A percentile compares a stretch with the other conserved stretches of the same genome.
Evolutionary conservation across 2,797 vertebrate genomes (phyloP).

Genomic region (Silurus aristotelis): DNA sequence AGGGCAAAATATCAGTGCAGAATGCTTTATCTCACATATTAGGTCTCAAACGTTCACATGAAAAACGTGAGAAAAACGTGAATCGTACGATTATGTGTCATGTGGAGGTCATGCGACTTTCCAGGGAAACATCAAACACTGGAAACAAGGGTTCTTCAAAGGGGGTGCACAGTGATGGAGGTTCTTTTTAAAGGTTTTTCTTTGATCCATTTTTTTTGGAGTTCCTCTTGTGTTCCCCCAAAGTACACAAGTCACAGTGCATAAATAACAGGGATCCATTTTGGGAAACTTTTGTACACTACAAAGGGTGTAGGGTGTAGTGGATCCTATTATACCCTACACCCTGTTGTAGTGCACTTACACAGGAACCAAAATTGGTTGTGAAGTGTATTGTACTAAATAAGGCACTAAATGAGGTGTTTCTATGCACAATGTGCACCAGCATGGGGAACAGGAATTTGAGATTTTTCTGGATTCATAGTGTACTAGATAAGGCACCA

Average conservation of each 20-base stretch:
- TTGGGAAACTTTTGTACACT: not conserved
- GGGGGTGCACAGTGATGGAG: too few species aligned
- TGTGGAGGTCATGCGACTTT: not conserved
- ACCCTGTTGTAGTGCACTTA: not conserved
- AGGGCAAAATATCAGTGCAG: too few species aligned
- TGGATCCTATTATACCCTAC: not conserved
- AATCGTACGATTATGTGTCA: not conserved
- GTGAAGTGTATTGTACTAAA: too few species aligned
- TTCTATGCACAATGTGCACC: not conserved
- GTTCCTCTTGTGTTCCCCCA: too few species aligned
- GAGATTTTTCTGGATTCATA: not conserved
- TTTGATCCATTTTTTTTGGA: not conserved
- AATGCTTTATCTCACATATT: too few species aligned
- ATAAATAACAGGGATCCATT: not conserved
- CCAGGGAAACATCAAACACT: not conserved
- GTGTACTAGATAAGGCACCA: too few species aligned
- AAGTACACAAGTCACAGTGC: not conserved
- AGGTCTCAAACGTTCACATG: not conserved
- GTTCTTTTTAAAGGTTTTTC: not conserved
- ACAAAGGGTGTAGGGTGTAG: not conserved
- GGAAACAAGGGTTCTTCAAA: not conserved
- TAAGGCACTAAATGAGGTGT: too few species aligned
- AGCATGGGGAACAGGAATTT: not conserved
- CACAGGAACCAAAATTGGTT: not conserved
- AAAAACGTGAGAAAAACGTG: not conserved